Conservation (phyloP, 2,888 invertebrate species). For the Eristalis pertinax region DNA sequence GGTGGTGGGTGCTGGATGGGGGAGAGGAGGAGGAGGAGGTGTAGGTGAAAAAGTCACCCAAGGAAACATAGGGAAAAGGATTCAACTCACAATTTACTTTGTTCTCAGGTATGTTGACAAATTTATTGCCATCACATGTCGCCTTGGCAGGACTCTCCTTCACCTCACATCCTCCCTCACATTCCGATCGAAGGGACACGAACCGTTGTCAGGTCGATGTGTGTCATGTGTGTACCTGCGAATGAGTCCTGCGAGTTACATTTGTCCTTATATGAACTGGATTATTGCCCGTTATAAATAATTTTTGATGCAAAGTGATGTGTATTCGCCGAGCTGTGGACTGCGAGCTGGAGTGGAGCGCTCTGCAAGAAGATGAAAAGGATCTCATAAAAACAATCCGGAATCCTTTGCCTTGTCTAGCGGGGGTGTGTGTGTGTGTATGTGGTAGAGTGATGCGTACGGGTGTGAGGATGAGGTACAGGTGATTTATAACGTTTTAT, state of each 20-base stretch:
- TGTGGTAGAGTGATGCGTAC: neutral
- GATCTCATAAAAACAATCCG: slow-evolving; percentile 67
- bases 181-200: neutral
- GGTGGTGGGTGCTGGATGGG: too few species aligned
- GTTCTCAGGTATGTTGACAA: slow-evolving; percentile 69
- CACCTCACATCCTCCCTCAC: neutral
- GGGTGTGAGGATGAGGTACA: slow-evolving; percentile 24
- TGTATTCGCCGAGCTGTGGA: slow-evolving; percentile 14
- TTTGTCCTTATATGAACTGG: slow-evolving; percentile 70
- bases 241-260: slow-evolving; percentile 65
- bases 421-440: too few species aligned
- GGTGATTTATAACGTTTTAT: slow-evolving; percentile 75
- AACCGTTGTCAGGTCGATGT: too few species aligned
- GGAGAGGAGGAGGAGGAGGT: neutral
- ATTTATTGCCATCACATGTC: slow-evolving; percentile 68
- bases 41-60: slow-evolving; percentile 64
- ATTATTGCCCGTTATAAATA: slow-evolving; percentile 72
- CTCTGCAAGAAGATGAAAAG: slow-evolving; percentile 44
- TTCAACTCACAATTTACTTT: slow-evolving; percentile 67
- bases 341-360: neutral
- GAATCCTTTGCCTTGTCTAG: slow-evolving; percentile 44
- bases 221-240: neutral
- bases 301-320: slow-evolving; percentile 70
- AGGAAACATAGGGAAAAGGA: slow-evolving; percentile 43
- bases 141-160: slow-evolving; percentile 54